Percentiles rank a stretch among this genome's conserved stretches.
Evolutionary conservation across 1,140 invertebrate genomes (phyloP).

Genomic region (Drosophila kohkoa): DNA sequence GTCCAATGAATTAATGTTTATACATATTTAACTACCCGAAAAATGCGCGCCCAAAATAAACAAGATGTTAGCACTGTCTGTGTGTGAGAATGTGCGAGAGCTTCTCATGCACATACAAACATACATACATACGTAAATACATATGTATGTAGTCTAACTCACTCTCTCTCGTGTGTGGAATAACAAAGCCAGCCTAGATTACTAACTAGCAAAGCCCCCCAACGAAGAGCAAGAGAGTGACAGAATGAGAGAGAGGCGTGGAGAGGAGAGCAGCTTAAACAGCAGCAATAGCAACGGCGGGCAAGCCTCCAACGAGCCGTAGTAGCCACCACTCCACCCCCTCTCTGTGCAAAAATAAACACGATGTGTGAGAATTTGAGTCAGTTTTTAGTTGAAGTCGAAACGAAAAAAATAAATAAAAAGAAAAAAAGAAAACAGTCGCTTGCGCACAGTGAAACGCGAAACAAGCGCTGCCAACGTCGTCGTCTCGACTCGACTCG

Average conservation of each 20-base stretch:
- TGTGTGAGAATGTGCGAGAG: background rate
- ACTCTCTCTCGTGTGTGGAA: conserved; percentile 21
- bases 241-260: background rate
- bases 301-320: conserved; percentile 34
- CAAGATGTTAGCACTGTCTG: conserved; percentile 14
- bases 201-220: conserved; percentile 28
- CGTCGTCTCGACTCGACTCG: conserved; percentile 25
- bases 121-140: no score
- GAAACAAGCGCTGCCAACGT: conserved; percentile 50
- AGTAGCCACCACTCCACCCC: background rate
- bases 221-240: background rate
- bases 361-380: conserved; percentile 56
- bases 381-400: conserved; percentile 48
- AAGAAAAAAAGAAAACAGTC: conserved; percentile 54
- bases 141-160: background rate
- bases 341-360: conserved; percentile 11
- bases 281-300: conserved; percentile 20
- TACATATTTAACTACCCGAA: conserved; percentile 40
- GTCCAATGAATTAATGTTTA: conserved; percentile 44
- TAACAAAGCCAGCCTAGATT: conserved; percentile 41
- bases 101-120: background rate
- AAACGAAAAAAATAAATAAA: conserved; percentile 45
- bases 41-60: conserved; percentile 48
- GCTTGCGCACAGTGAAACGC: conserved; percentile 59
- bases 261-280: conserved; percentile 30